Evolutionary conservation across 2,888 invertebrate species (phyloP).

Genomic region (Synergus itoensis): DNA sequence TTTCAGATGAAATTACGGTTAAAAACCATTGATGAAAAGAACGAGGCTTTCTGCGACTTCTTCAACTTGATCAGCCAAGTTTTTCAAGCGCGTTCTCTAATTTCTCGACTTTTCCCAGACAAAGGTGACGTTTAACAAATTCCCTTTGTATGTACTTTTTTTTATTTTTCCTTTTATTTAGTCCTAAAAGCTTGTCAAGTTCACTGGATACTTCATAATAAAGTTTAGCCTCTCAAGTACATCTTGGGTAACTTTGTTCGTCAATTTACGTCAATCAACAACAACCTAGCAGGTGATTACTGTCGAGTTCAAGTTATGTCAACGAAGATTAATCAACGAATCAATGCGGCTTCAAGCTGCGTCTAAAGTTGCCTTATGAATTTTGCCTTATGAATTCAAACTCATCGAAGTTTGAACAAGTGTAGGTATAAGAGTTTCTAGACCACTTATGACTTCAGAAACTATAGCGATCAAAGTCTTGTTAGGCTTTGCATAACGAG

Average conservation of each 20-base stretch:
- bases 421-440: constrained; percentile 27
- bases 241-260: background rate
- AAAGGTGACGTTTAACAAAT: background rate
- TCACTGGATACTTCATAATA: background rate
- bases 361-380: constrained; percentile 38
- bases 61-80: constrained; percentile 36
- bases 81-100: constrained; percentile 9
- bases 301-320: constrained; percentile 28
- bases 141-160: background rate
- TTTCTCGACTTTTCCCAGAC: constrained; percentile 3
- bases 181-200: background rate
- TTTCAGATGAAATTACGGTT: constrained; percentile 38
- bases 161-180: background rate
- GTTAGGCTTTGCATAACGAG: constrained; percentile 39
- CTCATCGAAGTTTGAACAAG: constrained; percentile 33
- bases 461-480: constrained; percentile 38
- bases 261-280: constrained; percentile 34
- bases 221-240: background rate
- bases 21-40: constrained; percentile 35
- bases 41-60: constrained; percentile 22
- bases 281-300: background rate
- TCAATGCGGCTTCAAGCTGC: constrained; percentile 28
- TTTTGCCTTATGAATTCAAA: constrained; percentile 37
- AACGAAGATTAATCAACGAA: constrained; percentile 38
- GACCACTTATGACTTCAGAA: constrained; percentile 32